A percentile compares a stretch with the other conserved stretches of the same genome.
These are phyloP conservation scores for Chondrilla cf. caribensis DNA, from an alignment of 37 sponge, comb jelly and placozoan genomes.

Conservation along the genomic window DNA sequence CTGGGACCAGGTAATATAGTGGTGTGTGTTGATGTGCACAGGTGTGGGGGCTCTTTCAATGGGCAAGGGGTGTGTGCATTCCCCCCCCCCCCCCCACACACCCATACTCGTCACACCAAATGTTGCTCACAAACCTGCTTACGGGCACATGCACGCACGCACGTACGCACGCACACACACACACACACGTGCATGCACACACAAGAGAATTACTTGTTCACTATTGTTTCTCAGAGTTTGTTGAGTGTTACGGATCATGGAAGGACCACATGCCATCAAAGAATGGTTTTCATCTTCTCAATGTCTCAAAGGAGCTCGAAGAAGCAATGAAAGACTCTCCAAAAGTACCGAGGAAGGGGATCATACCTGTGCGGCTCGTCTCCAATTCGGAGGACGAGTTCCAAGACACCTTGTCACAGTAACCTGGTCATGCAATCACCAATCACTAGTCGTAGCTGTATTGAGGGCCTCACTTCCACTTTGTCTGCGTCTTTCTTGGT, in stretches of 20 bases:
- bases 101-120: too few relatives aligned
- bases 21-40: background rate
- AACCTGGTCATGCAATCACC: too few relatives aligned
- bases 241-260: constrained; percentile 39
- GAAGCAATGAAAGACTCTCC: constrained; percentile 23
- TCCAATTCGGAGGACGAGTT: constrained; percentile 7
- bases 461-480: too few relatives aligned
- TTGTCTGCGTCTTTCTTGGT: too few relatives aligned
- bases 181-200: constrained; percentile 9
- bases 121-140: background rate
- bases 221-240: background rate
- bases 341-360: background rate
- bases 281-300: constrained; percentile 1
- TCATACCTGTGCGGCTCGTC: background rate
- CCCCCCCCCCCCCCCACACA: too few relatives aligned
- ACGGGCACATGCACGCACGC: background rate
- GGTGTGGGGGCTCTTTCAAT: too few relatives aligned
- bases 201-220: background rate
- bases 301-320: constrained; percentile 1
- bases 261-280: constrained; percentile 29
- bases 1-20: background rate
- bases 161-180: constrained; percentile 10
- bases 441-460: too few relatives aligned
- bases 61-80: too few relatives aligned
- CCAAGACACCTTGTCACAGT: background rate